Conservation (phyloP, 2,113 vertebrate genomes). For the Gavialis gangeticus region DNA sequence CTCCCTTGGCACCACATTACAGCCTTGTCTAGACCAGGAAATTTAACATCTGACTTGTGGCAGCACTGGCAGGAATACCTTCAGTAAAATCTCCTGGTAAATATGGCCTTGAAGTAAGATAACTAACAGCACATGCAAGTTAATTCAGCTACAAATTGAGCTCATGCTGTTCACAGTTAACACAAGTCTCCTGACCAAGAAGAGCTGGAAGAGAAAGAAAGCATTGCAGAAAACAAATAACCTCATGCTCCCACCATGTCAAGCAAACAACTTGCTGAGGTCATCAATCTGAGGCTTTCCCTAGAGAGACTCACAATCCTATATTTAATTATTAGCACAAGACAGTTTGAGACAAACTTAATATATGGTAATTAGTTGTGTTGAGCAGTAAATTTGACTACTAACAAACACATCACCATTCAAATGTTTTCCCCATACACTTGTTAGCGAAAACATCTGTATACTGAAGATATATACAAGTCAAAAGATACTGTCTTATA, state of each 20-base stretch:
- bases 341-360: background rate
- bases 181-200: background rate
- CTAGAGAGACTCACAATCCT: background rate
- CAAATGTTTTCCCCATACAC: background rate
- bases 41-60: background rate
- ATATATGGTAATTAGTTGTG: background rate
- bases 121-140: slow-evolving; percentile 16
- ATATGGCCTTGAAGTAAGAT: background rate
- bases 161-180: background rate
- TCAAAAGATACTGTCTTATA: fast-evolving
- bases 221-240: background rate
- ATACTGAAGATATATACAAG: background rate
- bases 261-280: background rate
- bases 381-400: background rate
- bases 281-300: background rate
- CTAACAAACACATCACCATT: background rate
- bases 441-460: background rate
- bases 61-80: background rate
- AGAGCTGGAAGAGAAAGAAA: background rate
- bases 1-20: background rate
- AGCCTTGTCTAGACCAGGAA: background rate
- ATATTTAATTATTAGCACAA: background rate
- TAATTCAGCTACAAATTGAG: background rate
- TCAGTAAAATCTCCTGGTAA: slow-evolving; percentile 7
- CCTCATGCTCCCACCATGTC: background rate